Percentiles rank a stretch among this genome's conserved stretches.
Conservation (phyloP, 1,140 invertebrate genomes). For the Monomorium pharaonis region DNA sequence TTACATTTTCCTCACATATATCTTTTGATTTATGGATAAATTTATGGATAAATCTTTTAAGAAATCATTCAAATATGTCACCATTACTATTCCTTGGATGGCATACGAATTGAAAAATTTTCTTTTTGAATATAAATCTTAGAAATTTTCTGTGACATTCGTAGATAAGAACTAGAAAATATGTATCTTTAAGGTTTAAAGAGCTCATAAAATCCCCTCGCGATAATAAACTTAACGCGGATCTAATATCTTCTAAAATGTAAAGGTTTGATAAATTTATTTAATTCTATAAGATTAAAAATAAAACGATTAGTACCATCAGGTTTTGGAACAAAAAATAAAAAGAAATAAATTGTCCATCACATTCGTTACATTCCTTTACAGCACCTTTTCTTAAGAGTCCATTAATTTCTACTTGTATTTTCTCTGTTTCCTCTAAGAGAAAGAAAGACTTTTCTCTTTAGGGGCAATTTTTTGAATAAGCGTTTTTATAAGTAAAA, state of each 20-base stretch:
- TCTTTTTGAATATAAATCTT: neutral
- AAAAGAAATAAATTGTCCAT: conserved; percentile 24
- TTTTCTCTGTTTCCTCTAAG: neutral
- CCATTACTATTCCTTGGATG: too few species aligned
- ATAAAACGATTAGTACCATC: conserved; percentile 65
- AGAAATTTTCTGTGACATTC: neutral
- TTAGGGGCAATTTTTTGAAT: neutral
- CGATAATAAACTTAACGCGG: neutral
- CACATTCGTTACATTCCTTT: neutral
- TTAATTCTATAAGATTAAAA: conserved; percentile 68
- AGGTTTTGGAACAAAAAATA: conserved; percentile 64
- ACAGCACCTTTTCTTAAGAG: neutral
- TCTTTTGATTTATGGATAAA: too few species aligned
- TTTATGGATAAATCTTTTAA: too few species aligned
- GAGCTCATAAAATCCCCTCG: neutral
- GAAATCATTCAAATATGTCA: too few species aligned
- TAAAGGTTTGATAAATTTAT: conserved; percentile 56
- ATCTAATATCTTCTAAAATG: conserved; percentile 71
- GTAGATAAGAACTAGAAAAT: neutral
- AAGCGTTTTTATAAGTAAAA: neutral
- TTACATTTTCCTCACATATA: neutral
- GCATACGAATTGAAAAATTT: too few species aligned
- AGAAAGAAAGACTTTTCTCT: neutral
- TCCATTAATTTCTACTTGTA: too few species aligned
- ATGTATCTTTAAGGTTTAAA: neutral